Evolutionary conservation across 1,140 invertebrate genomes (phyloP).

Genomic region (Listronotus oregonensis): DNA sequence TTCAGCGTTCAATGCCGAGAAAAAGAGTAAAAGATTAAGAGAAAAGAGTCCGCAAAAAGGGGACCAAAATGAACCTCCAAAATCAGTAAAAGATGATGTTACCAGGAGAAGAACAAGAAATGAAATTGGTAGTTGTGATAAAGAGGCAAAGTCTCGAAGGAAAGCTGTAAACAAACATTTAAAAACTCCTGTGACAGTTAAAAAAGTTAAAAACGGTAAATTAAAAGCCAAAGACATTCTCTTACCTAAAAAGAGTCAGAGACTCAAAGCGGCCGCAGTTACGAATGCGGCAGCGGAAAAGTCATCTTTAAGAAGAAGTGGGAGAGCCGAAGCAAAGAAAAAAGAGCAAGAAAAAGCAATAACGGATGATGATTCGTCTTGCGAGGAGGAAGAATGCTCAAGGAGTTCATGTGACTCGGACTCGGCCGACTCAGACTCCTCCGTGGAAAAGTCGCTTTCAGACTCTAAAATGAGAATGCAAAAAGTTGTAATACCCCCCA

Average conservation of each 20-base stretch:
- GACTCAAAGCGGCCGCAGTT: conserved; percentile 21
- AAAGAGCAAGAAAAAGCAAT: conserved; percentile 18
- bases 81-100: conserved; percentile 9
- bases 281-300: conserved; percentile 3
- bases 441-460: conserved; percentile 35
- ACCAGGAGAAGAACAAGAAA: conserved; percentile 14
- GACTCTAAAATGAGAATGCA: conserved; percentile 38
- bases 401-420: conserved; percentile 56
- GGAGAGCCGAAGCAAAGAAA: conserved; percentile 11
- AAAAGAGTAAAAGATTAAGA: conserved; percentile 44
- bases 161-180: background rate
- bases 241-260: conserved; percentile 17
- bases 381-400: conserved; percentile 27
- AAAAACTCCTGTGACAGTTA: background rate
- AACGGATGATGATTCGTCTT: conserved; percentile 51
- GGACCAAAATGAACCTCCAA: background rate
- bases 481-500: conserved; percentile 38
- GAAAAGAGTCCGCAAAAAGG: conserved; percentile 16
- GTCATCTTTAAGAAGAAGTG: conserved; percentile 19
- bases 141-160: background rate
- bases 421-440: conserved; percentile 48
- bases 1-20: conserved; percentile 71
- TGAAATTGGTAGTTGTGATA: background rate
- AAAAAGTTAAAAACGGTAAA: conserved; percentile 8
- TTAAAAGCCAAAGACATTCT: conserved; percentile 4